A percentile compares a stretch with the other conserved stretches of the same genome.
These are phyloP conservation scores for Amblyraja radiata DNA, from an alignment of 2,797 vertebrate species.

Conservation along the genomic window DNA sequence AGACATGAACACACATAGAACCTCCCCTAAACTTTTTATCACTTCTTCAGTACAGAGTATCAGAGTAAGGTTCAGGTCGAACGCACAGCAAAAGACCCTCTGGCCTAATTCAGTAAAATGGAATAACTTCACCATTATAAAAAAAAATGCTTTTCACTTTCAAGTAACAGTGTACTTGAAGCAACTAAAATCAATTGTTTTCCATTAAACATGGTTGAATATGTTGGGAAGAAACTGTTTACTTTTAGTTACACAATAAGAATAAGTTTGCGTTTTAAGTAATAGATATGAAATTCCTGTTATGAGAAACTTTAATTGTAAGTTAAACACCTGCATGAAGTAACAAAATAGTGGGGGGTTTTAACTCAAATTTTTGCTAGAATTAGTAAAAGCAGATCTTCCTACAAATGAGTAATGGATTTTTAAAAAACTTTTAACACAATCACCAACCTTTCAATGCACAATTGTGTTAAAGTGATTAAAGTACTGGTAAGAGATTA, in stretches of 20 bases:
- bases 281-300: background rate
- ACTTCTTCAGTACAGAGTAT: background rate
- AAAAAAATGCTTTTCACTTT: background rate
- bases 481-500: background rate
- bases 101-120: background rate
- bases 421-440: no score
- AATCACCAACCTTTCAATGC: background rate
- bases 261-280: background rate
- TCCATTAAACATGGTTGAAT: background rate
- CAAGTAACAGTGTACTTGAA: background rate
- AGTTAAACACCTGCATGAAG: background rate
- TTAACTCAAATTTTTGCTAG: background rate
- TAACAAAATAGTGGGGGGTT: background rate
- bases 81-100: background rate
- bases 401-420: background rate
- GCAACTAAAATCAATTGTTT: background rate
- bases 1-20: background rate
- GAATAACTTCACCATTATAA: background rate
- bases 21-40: background rate
- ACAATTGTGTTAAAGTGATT: background rate
- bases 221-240: background rate
- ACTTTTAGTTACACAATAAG: background rate
- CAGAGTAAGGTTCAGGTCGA: background rate
- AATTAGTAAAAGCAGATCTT: background rate
- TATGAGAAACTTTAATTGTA: background rate